These are phyloP conservation scores for Falco novaeseelandiae DNA, from an alignment of 2,797 vertebrate species.

Conservation along the genomic window DNA sequence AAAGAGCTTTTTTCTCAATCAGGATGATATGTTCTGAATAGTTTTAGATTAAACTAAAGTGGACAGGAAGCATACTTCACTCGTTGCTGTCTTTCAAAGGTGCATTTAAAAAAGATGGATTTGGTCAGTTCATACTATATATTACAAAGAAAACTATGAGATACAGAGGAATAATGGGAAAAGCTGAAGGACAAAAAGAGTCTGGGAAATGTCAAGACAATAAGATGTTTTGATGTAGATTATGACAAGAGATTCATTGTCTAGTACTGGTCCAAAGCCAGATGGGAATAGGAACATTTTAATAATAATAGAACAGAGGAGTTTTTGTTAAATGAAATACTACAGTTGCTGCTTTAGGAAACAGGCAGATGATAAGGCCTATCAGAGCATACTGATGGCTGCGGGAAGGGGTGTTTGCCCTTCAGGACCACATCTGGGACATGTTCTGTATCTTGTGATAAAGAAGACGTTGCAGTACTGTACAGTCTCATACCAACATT, in stretches of 20 bases:
- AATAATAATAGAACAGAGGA: neutral
- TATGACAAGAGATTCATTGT: neutral
- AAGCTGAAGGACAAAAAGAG: neutral
- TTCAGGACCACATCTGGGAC: neutral
- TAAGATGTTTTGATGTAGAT: neutral
- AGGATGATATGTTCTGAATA: neutral
- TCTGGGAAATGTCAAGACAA: neutral
- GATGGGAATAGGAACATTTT: neutral
- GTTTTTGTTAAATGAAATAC: neutral
- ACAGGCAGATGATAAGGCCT: neutral
- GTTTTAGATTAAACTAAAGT: neutral
- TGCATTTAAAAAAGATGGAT: neutral
- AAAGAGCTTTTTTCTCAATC: neutral
- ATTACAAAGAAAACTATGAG: neutral
- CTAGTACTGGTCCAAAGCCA: neutral
- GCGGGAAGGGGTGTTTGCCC: neutral
- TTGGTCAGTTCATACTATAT: neutral
- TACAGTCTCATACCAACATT: neutral
- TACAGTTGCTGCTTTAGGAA: neutral
- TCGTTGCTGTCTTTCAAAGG: neutral
- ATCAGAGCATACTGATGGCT: neutral
- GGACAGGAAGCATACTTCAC: neutral
- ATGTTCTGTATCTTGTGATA: neutral
- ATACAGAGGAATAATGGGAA: neutral
- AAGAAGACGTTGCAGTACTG: fast-evolving